These are phyloP conservation scores for Microhierax caerulescens DNA, from an alignment of 2,797 vertebrate species.

Conservation along the genomic window DNA sequence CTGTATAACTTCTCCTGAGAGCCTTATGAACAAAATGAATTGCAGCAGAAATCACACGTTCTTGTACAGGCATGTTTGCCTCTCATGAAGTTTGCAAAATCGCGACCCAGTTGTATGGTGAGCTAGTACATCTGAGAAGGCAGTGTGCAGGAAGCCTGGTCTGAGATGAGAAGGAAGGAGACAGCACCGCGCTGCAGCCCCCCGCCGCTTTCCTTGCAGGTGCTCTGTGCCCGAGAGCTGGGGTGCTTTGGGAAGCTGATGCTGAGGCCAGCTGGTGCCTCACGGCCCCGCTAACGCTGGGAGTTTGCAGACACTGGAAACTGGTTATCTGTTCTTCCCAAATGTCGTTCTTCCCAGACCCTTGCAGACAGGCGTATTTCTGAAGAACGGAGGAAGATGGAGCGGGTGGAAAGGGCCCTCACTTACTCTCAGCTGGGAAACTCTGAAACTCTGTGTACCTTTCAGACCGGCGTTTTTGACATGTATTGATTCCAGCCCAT, in stretches of 20 bases:
- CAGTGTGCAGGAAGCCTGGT: neutral
- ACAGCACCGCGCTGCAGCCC: neutral
- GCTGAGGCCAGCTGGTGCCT: neutral
- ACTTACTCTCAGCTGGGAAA: neutral
- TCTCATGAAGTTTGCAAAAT: neutral
- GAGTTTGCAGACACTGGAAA: neutral
- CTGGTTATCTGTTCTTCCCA: neutral
- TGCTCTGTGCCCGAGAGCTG: neutral
- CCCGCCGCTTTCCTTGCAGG: neutral
- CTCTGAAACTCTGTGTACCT: fast-evolving
- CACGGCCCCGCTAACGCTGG: neutral
- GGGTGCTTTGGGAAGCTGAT: neutral
- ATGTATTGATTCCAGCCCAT: neutral
- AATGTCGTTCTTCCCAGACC: neutral
- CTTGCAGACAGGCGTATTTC: neutral
- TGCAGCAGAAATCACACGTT: neutral
- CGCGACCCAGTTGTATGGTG: neutral
- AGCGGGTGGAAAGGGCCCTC: neutral
- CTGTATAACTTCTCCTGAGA: neutral
- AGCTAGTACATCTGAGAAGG: neutral
- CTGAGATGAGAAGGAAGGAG: neutral
- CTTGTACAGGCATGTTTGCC: neutral
- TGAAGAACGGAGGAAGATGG: neutral
- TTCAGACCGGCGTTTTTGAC: neutral
- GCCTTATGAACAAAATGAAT: neutral